Conservation (phyloP, 2,113 vertebrate species). For the Cettia cetti region DNA sequence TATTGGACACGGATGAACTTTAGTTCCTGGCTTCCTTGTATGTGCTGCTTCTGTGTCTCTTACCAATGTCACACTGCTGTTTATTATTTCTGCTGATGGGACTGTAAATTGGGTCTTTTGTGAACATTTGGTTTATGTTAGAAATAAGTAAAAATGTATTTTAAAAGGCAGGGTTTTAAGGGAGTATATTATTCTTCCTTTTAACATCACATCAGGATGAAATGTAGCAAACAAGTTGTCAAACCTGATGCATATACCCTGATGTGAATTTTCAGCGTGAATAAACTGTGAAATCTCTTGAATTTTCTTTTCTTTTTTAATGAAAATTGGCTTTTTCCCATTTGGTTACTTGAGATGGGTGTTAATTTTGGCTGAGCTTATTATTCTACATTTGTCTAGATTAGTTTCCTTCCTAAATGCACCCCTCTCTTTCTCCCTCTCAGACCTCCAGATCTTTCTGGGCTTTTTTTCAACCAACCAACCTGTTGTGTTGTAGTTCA, state of each 20-base stretch:
- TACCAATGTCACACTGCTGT: not conserved
- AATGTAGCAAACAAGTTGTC: conserved; percentile 61
- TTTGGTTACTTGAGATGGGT: conserved; percentile 47
- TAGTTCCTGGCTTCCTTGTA: not conserved
- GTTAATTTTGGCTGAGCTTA: conserved; percentile 37
- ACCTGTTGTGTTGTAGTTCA: conserved; percentile 25
- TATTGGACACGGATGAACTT: not conserved
- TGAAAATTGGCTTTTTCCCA: conserved; percentile 55
- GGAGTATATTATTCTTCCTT: conserved; percentile 19
- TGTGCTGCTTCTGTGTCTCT: not conserved
- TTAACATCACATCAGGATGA: conserved; percentile 31
- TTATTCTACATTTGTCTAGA: conserved; percentile 37
- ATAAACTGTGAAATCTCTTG: conserved; percentile 61
- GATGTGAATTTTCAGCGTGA: conserved; percentile 49
- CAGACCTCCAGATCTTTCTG: not conserved
- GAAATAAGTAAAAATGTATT: not conserved
- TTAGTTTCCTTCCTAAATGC: conserved; percentile 7
- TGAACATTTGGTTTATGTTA: not conserved
- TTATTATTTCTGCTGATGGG: not conserved
- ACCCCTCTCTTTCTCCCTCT: not conserved
- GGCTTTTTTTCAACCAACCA: not conserved
- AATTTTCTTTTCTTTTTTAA: not conserved
- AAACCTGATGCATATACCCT: conserved; percentile 46
- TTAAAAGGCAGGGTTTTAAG: conserved; percentile 2
- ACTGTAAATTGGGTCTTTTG: not conserved